A percentile compares a stretch with the other conserved stretches of the same genome.
phyloP scores from a whole-genome alignment of 2,888 invertebrate genomes.

The Drosophila formosana region DNA sequence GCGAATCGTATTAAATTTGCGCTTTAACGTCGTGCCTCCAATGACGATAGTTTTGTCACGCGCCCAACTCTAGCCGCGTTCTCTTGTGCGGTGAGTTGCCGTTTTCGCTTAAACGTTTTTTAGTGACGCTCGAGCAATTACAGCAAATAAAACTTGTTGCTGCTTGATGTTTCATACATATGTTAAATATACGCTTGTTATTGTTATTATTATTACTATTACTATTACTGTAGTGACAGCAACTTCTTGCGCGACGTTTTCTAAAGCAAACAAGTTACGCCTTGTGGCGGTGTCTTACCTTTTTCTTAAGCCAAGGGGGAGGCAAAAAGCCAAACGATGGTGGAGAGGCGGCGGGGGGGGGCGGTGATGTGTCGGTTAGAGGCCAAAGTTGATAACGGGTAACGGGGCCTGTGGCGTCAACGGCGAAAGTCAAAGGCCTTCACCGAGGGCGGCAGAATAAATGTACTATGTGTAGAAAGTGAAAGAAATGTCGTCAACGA shows the following conservation, averaged over 20 bases:
- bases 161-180: constrained; percentile 36
- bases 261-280: constrained; percentile 30
- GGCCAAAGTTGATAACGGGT: constrained; percentile 6
- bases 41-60: constrained; percentile 3
- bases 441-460: constrained; percentile 48
- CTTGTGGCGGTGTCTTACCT: constrained; percentile 35
- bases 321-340: background rate
- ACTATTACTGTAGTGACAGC: constrained; percentile 36
- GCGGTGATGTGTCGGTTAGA: background rate
- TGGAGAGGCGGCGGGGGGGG: no score
- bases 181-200: constrained; percentile 34
- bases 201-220: constrained; percentile 8
- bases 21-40: no score
- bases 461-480: constrained; percentile 58
- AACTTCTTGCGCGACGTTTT: constrained; percentile 46
- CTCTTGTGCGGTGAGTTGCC: constrained; percentile 35
- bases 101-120: constrained; percentile 66
- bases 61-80: constrained; percentile 22
- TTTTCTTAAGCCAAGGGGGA: constrained; percentile 6
- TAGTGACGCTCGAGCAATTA: constrained; percentile 70
- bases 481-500: constrained; percentile 41
- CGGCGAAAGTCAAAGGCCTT: constrained; percentile 51
- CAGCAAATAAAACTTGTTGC: constrained; percentile 37
- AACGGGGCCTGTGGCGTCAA: constrained; percentile 14
- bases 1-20: no score